A percentile compares a stretch with the other conserved stretches of the same genome.
Conservation (phyloP, 2,113 vertebrate species). For the Epinephelus fuscoguttatus region DNA sequence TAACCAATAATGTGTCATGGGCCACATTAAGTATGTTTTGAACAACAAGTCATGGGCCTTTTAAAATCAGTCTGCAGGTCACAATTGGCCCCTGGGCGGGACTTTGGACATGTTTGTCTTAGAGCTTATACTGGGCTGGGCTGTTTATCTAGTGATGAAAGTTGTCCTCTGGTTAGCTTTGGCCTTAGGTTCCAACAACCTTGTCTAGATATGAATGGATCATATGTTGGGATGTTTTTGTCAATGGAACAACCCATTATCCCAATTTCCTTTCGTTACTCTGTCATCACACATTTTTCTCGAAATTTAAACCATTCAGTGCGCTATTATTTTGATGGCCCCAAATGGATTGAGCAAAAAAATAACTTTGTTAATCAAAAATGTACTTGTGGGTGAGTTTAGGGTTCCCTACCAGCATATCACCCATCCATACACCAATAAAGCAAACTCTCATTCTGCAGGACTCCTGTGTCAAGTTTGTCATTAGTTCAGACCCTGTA, state of each 20-base stretch:
- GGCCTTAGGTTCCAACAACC: background rate
- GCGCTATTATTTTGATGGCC: background rate
- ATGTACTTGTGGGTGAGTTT: too few species aligned
- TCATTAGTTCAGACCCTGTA: background rate
- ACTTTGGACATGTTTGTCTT: too few species aligned
- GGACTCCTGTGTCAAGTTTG: background rate
- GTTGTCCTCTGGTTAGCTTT: background rate
- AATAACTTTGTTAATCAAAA: background rate
- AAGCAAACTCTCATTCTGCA: too few species aligned
- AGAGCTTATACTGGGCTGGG: too few species aligned
- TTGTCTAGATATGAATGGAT: background rate
- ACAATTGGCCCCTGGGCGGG: too few species aligned
- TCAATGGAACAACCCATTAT: background rate
- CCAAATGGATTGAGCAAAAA: background rate
- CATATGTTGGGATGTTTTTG: background rate
- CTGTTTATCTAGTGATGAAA: background rate
- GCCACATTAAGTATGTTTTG: too few species aligned
- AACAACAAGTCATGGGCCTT: too few species aligned
- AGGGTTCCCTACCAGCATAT: too few species aligned
- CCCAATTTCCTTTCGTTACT: background rate
- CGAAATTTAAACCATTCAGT: background rate
- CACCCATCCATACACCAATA: too few species aligned
- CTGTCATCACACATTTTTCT: too few species aligned
- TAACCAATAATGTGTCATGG: too few species aligned
- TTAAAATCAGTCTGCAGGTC: too few species aligned